Conservation (phyloP, 1,140 invertebrate species). For the Triops longicaudatus region DNA sequence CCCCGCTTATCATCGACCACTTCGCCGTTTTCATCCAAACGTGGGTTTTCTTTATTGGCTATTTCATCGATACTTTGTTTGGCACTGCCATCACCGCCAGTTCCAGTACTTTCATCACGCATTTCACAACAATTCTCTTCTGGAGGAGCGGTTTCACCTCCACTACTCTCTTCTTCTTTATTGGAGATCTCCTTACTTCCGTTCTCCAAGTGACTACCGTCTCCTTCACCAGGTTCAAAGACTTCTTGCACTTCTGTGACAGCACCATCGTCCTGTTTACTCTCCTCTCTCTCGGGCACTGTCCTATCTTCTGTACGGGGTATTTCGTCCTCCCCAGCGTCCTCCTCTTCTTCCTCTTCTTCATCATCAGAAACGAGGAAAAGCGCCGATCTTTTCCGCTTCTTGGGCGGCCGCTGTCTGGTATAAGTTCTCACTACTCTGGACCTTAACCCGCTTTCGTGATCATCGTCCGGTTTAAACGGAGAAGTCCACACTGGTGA, state of each 20-base stretch:
- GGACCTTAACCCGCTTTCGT: neutral
- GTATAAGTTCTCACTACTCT: neutral
- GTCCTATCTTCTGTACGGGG: too few species aligned
- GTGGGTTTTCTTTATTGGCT: neutral
- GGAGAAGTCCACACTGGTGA: neutral
- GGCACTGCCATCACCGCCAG: neutral
- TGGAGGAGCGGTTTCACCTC: neutral
- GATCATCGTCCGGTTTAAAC: neutral
- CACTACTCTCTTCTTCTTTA: neutral
- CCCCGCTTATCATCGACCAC: too few species aligned
- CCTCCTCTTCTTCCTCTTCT: slow-evolving; percentile 24
- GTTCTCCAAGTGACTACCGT: neutral
- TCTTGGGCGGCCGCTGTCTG: neutral
- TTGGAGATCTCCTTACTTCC: neutral
- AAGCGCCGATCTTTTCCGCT: neutral
- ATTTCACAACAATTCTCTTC: too few species aligned
- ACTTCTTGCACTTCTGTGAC: too few species aligned
- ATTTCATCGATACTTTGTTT: neutral
- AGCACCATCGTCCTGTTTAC: too few species aligned
- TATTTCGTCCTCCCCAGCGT: slow-evolving; percentile 21
- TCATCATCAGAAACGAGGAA: neutral
- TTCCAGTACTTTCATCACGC: neutral
- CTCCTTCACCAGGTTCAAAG: neutral
- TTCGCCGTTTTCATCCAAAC: neutral
- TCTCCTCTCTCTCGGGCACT: too few species aligned